Conservation (phyloP, 2,797 vertebrate species). For the Phataginus tetradactyla region DNA sequence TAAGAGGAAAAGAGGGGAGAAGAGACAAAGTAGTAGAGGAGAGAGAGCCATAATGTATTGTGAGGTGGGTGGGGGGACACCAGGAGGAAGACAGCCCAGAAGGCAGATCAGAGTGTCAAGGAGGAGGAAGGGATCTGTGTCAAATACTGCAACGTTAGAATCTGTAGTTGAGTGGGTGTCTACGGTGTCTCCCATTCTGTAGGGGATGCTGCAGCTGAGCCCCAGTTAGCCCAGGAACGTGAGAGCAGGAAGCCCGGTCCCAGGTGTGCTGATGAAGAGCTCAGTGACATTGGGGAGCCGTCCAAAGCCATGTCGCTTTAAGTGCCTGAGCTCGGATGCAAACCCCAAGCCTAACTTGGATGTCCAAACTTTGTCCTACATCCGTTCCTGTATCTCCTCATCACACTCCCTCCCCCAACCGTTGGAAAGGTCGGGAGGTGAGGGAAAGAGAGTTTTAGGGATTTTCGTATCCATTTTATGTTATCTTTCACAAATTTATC, state of each 20-base stretch:
- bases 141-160: background rate
- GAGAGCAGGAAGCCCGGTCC: background rate
- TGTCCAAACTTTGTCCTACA: background rate
- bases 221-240: background rate
- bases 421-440: background rate
- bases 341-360: background rate
- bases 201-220: background rate
- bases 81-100: background rate
- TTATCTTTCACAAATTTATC: conserved; percentile 47
- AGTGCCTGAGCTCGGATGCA: background rate
- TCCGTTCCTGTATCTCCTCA: background rate
- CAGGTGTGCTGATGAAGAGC: background rate
- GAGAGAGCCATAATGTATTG: accelerated
- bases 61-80: background rate
- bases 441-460: background rate
- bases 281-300: background rate
- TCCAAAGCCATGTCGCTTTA: background rate
- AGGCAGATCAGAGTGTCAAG: background rate
- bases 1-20: background rate
- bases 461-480: conserved; percentile 20
- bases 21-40: no score
- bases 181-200: background rate
- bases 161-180: no score
- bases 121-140: background rate
- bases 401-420: background rate